Conservation (phyloP, 2,888 invertebrate genomes). For the Agriopis aurantiaria region DNA sequence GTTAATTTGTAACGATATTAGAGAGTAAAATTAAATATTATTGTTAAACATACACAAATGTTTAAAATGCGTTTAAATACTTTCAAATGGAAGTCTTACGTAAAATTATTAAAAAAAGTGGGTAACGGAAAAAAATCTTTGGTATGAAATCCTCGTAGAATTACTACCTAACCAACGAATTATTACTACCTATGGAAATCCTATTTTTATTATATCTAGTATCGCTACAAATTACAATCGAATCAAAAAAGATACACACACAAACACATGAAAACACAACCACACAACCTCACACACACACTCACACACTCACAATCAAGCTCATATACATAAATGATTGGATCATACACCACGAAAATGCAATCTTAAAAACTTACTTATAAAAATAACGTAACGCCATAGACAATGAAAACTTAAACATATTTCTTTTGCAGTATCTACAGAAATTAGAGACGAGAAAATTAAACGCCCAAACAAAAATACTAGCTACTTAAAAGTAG, state of each 20-base stretch:
- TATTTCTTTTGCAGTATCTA: constrained; percentile 51
- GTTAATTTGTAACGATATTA: constrained; percentile 63
- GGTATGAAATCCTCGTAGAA: constrained; percentile 25
- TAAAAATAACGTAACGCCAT: constrained; percentile 52
- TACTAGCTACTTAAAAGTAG: constrained; percentile 44
- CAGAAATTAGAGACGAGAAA: constrained; percentile 36
- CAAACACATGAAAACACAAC: constrained; percentile 40
- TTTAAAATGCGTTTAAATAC: background rate
- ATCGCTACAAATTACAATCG: constrained; percentile 66
- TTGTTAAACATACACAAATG: background rate
- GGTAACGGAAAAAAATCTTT: constrained; percentile 26
- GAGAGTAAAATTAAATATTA: constrained; percentile 30
- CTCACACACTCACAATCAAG: constrained; percentile 51
- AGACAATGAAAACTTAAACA: constrained; percentile 77
- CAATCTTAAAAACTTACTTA: constrained; percentile 43
- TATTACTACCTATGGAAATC: too few relatives aligned
- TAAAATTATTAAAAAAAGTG: background rate
- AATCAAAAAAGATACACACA: constrained; percentile 53
- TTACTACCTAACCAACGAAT: too few relatives aligned
- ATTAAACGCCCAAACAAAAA: constrained; percentile 44
- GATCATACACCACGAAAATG: constrained; percentile 64
- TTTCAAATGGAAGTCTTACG: background rate
- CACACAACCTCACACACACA: constrained; percentile 27
- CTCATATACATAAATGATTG: constrained; percentile 59
- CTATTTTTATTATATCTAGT: constrained; percentile 50